Base-by-base conservation (phyloP, 2,797 vertebrate species). In the Melanotaenia pygmaea region DNA sequence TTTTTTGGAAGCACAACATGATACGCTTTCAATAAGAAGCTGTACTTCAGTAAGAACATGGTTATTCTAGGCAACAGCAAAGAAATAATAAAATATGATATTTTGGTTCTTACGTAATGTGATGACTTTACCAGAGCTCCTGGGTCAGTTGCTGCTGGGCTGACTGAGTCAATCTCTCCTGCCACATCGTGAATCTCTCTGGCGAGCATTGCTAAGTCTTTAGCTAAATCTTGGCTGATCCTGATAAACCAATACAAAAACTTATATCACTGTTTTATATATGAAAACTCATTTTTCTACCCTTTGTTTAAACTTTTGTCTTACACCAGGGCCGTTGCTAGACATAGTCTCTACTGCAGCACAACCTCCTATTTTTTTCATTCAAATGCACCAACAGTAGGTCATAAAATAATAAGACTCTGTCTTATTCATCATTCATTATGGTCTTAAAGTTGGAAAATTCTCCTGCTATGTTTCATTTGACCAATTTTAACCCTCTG, bases 181-280 rank as follows among this genome's bases (percentile, higher is more conserved):
- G 98, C 98, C 89, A 99, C 98, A 80, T 99, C 98, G 84, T 99
- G 98, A 91, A 99, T 99, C 93, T 99, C 98, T 85, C 96, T 95
- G 84, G 98, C 98, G 73, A 99, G 96, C 95, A 98, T 98, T 85
- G 98, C 98, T 77, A 99, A 94, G 86, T 95, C 95, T 89, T 95
- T 95, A 79, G 95, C 95, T 43, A 95, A 87, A 90, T 99, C 98
- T 91, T 99, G 98, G 93, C 98, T 99, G 88, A 99, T 99, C 94
- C 98, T 99, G 66, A 62, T 45, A 67, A 69, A 57, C 0, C 70
- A 76, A 72, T 40, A 82, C 26, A 79, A 43, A 64, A 8, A 58
- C n/a, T 47, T 0, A 67, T 58, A 59, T 77, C 57, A 70, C 0
- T 8, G 32, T n/a, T 5, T 71, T 5, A 53, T 2, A 26, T 3